A percentile compares a stretch with the other conserved stretches of the same genome.
These are phyloP conservation scores for Thamnophis elegans DNA, from an alignment of 2,797 vertebrate species.

Conservation along the genomic window DNA sequence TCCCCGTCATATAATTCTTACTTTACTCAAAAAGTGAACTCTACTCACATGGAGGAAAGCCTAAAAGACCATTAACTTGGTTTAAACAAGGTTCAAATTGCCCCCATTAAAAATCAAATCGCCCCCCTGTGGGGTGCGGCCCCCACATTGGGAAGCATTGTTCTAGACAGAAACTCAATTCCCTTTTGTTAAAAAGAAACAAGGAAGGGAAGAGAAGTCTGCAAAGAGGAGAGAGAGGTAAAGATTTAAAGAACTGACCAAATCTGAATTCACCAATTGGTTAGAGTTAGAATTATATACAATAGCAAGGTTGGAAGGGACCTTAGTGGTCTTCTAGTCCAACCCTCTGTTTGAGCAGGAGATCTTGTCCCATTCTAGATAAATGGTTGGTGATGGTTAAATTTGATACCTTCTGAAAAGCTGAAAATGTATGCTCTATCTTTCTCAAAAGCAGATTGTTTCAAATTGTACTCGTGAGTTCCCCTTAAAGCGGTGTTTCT, in stretches of 20 bases:
- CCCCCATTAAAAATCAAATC: too few relatives aligned
- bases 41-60: too few relatives aligned
- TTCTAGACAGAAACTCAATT: background rate
- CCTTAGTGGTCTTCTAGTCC: background rate
- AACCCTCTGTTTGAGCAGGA: background rate
- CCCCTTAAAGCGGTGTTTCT: background rate
- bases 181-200: background rate
- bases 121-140: too few relatives aligned
- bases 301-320: background rate
- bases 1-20: too few relatives aligned
- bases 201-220: background rate
- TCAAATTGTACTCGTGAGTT: background rate
- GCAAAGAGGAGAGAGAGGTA: background rate
- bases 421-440: background rate
- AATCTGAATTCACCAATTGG: background rate
- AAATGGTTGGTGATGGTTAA: background rate
- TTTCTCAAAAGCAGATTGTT: background rate
- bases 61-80: too few relatives aligned
- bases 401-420: background rate
- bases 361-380: background rate
- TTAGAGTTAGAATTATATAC: background rate
- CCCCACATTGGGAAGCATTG: too few relatives aligned
- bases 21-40: too few relatives aligned
- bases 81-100: too few relatives aligned
- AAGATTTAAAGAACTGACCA: background rate